Conservation (phyloP, 2,113 vertebrate species). For the Phrynocephalus versicolor region DNA sequence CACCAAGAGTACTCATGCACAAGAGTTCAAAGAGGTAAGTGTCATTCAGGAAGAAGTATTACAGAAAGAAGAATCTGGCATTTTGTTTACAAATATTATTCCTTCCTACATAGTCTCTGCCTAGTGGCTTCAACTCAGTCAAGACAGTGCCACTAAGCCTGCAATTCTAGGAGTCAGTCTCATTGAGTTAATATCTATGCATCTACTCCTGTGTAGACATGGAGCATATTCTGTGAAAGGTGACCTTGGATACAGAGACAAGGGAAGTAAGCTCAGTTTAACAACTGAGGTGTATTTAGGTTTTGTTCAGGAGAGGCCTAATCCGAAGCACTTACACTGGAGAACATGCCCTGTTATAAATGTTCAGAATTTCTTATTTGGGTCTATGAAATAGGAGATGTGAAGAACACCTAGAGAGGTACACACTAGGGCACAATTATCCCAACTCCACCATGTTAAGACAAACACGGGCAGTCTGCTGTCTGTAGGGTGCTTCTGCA, state of each 20-base stretch:
- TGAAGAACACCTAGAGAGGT: no score
- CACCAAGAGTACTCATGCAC: background rate
- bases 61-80: background rate
- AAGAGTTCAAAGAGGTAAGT: background rate
- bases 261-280: no score
- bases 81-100: background rate
- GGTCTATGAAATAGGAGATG: no score
- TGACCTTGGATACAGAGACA: background rate
- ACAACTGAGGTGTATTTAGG: background rate
- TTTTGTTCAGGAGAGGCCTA: no score
- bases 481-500: no score
- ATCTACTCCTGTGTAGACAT: background rate
- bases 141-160: background rate
- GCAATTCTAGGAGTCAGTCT: fast-evolving
- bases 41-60: background rate
- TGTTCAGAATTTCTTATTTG: background rate
- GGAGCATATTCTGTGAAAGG: background rate
- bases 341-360: background rate
- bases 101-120: background rate
- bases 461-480: no score
- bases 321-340: background rate
- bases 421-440: no score
- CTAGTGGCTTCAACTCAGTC: background rate
- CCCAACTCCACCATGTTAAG: no score
- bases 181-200: background rate